Conservation (phyloP, 2,797 vertebrate species). For the Thalassophryne amazonica region DNA sequence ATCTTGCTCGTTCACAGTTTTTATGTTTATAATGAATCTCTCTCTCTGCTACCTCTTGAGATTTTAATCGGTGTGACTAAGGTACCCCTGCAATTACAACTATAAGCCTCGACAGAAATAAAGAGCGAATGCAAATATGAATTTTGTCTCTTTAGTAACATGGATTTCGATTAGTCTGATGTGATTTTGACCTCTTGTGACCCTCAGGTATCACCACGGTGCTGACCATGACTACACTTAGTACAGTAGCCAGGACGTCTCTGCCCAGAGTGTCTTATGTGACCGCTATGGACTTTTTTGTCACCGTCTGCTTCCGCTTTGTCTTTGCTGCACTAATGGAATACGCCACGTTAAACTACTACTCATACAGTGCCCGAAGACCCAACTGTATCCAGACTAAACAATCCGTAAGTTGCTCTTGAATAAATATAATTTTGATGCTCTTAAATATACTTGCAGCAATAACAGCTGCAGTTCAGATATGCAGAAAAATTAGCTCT, state of each 20-base stretch:
- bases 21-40: too few relatives aligned
- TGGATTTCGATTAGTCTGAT: background rate
- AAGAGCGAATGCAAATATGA: too few relatives aligned
- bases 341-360: slow-evolving; percentile 94
- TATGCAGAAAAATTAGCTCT: too few relatives aligned
- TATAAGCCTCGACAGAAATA: too few relatives aligned
- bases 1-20: too few relatives aligned
- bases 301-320: slow-evolving; percentile 96
- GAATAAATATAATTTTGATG: background rate
- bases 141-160: too few relatives aligned
- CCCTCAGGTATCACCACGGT: slow-evolving; percentile 92
- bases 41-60: too few relatives aligned
- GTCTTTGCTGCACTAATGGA: slow-evolving; percentile 98
- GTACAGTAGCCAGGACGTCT: slow-evolving; percentile 91
- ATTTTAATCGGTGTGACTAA: too few relatives aligned
- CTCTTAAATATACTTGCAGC: background rate
- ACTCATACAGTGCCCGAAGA: slow-evolving; percentile 82
- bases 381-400: slow-evolving; percentile 83
- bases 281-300: slow-evolving; percentile 97
- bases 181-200: background rate
- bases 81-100: too few relatives aligned
- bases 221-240: slow-evolving; percentile 96
- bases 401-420: slow-evolving; percentile 64
- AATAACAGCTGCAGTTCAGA: too few relatives aligned
- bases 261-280: slow-evolving; percentile 93